These are phyloP conservation scores for Archips xylosteana DNA, from an alignment of 2,888 invertebrate species.

Conservation along the genomic window DNA sequence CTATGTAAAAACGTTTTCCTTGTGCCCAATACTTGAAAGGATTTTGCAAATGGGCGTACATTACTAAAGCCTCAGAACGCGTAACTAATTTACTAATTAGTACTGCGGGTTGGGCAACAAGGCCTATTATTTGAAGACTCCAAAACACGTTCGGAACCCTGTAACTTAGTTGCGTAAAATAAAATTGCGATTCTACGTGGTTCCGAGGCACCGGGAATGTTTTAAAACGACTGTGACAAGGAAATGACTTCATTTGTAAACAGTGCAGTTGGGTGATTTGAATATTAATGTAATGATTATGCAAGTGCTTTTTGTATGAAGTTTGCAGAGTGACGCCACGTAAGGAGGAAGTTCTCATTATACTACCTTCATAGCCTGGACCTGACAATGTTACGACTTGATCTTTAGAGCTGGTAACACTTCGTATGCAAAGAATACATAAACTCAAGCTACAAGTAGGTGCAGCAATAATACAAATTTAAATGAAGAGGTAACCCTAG, in stretches of 20 bases:
- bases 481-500: too few species aligned
- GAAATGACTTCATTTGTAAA: slow-evolving; percentile 19
- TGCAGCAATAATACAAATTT: background rate
- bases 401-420: background rate
- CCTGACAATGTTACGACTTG: background rate
- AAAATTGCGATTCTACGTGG: slow-evolving; percentile 13
- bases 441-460: background rate
- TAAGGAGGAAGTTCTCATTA: background rate
- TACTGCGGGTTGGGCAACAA: slow-evolving; percentile 27
- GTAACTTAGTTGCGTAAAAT: slow-evolving; percentile 30
- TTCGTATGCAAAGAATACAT: background rate
- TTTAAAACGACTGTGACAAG: slow-evolving; percentile 3
- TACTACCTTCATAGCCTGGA: too few species aligned
- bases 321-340: background rate
- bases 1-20: slow-evolving; percentile 32
- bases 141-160: slow-evolving; percentile 10
- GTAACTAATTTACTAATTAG: slow-evolving; percentile 34
- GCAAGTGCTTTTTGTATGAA: slow-evolving; percentile 6
- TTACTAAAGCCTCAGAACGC: slow-evolving; percentile 22
- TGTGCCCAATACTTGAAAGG: slow-evolving; percentile 40
- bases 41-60: slow-evolving; percentile 38
- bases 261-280: slow-evolving; percentile 22
- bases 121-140: slow-evolving; percentile 23
- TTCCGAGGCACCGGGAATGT: slow-evolving; percentile 13
- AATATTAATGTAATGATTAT: slow-evolving; percentile 17